These are phyloP conservation scores for Balaenoptera acutorostrata DNA, from an alignment of 2,113 vertebrate genomes.

Conservation along the genomic window DNA sequence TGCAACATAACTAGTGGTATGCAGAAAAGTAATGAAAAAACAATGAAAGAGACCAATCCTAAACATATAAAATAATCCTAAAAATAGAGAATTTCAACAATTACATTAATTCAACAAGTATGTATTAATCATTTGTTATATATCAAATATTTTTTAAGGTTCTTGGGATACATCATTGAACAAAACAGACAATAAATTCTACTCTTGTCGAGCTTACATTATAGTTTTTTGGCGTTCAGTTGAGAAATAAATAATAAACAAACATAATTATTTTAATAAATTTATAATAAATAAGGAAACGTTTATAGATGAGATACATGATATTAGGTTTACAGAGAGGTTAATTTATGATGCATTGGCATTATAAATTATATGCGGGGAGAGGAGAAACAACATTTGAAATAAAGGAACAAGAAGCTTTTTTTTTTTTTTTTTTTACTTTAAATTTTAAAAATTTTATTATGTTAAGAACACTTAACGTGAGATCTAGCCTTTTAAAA, in stretches of 20 bases:
- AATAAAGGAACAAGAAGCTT: not conserved
- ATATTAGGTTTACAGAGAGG: not conserved
- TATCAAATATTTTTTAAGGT: not conserved
- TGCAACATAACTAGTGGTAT: not conserved
- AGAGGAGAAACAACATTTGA: not conserved
- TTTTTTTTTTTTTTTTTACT: not conserved
- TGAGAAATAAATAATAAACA: not conserved
- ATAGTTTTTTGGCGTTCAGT: not conserved
- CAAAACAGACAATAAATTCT: not conserved
- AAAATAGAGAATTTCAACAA: not conserved
- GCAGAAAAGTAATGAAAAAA: not conserved
- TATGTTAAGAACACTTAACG: no score
- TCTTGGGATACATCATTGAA: not conserved
- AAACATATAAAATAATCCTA: not conserved
- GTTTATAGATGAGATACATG: not conserved
- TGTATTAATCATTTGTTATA: not conserved
- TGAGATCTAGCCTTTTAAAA: no score
- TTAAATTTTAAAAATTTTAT: no score
- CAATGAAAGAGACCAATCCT: not conserved
- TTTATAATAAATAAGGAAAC: not conserved
- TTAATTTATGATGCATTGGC: not conserved
- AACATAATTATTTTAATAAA: not conserved
- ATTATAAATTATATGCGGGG: accelerated
- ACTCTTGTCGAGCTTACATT: not conserved
- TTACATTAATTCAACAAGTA: not conserved